Evolutionary conservation across 2,113 vertebrate species (phyloP).

Genomic region (Colossoma macropomum): DNA sequence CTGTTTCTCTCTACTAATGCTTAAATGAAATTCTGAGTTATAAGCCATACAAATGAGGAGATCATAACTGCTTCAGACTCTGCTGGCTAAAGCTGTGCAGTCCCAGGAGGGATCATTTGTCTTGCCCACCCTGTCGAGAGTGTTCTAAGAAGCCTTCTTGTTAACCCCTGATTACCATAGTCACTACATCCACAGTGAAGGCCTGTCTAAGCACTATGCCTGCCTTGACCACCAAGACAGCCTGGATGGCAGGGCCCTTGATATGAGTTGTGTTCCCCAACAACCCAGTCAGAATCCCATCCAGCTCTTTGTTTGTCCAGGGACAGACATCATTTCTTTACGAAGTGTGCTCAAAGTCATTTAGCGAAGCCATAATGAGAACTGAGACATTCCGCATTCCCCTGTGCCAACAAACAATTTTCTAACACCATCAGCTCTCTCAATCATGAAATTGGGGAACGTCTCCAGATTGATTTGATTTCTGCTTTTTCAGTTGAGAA

Average conservation of each 20-base stretch:
- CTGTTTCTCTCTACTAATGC: conserved; percentile 57
- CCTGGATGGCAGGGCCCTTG: conserved; percentile 73
- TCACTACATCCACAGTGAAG: conserved; percentile 77
- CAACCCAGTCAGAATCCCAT: conserved; percentile 67
- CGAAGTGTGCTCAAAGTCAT: conserved; percentile 79
- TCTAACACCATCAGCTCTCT: conserved; percentile 50
- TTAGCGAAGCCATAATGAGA: conserved; percentile 76
- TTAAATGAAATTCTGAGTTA: conserved; percentile 75
- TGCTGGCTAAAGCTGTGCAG: conserved; percentile 82
- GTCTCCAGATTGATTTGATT: conserved; percentile 86
- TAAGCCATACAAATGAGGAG: conserved; percentile 76
- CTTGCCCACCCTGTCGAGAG: conserved; percentile 4
- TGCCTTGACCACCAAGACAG: conserved; percentile 42
- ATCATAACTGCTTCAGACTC: conserved; percentile 80
- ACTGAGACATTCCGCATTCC: conserved; percentile 49
- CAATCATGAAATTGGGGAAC: conserved; percentile 78
- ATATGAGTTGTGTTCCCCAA: conserved; percentile 65
- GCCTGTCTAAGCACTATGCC: conserved; percentile 58
- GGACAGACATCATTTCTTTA: conserved; percentile 68
- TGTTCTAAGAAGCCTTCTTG: conserved; percentile 51
- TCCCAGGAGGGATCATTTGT: conserved; percentile 52
- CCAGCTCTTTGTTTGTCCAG: conserved; percentile 71
- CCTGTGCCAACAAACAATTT: conserved; percentile 21
- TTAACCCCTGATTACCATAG: conserved; percentile 81
- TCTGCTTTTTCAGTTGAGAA: conserved; percentile 83